Percentiles rank a stretch among this genome's conserved stretches.
Evolutionary conservation across 2,113 vertebrate species (phyloP).

Genomic region (Aramus guarauna): DNA sequence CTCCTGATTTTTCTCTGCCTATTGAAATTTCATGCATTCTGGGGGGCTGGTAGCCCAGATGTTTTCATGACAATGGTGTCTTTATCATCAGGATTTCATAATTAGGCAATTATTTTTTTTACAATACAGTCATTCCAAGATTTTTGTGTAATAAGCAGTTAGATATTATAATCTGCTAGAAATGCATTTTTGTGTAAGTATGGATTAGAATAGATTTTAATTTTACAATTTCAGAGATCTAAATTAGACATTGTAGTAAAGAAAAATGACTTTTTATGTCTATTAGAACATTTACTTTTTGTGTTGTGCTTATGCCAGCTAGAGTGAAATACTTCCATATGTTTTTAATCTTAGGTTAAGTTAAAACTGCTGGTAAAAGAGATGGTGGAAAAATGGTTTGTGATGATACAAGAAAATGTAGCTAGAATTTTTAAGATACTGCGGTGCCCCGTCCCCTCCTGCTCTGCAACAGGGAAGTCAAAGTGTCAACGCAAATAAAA

Average conservation of each 20-base stretch:
- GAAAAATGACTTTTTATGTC: slow-evolving; percentile 19
- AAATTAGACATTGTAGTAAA: slow-evolving; percentile 47
- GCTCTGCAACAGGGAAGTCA: background rate
- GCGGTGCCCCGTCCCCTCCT: background rate
- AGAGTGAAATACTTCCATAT: slow-evolving; percentile 1
- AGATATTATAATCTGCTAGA: slow-evolving; percentile 30
- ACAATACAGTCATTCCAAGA: slow-evolving; percentile 21
- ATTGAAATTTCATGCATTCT: slow-evolving; percentile 25
- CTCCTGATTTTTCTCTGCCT: slow-evolving; percentile 1
- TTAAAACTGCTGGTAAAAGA: background rate
- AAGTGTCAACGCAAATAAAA: background rate
- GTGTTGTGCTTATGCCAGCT: background rate
- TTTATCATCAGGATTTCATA: slow-evolving; percentile 43
- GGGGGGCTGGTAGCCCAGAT: slow-evolving; percentile 30
- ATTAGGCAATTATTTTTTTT: slow-evolving; percentile 56
- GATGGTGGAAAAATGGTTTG: background rate
- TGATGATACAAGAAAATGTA: background rate
- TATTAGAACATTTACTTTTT: background rate
- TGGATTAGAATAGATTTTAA: slow-evolving; percentile 49
- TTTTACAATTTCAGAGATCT: slow-evolving; percentile 43
- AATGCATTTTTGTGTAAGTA: slow-evolving; percentile 9
- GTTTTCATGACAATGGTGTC: slow-evolving; percentile 54
- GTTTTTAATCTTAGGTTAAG: slow-evolving; percentile 32
- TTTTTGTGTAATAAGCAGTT: slow-evolving; percentile 46
- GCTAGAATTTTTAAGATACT: background rate